A percentile compares a stretch with the other conserved stretches of the same genome.
phyloP scores from a whole-genome alignment of 2,113 vertebrate species.

The Thamnaconus septentrionalis region DNA sequence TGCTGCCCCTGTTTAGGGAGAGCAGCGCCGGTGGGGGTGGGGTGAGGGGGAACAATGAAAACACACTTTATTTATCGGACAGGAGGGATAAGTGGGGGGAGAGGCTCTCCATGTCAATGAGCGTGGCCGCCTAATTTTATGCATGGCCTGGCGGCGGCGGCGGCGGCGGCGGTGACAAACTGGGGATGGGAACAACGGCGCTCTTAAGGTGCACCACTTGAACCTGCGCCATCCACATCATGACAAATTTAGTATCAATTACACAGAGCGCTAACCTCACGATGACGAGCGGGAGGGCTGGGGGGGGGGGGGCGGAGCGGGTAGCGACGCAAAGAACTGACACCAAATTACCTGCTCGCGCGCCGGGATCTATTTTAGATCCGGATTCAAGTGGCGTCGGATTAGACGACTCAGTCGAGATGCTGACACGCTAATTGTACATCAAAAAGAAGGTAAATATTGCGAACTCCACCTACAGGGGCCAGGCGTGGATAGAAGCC shows the following conservation, averaged over 20 bases:
- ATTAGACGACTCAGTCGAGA: constrained; percentile 58
- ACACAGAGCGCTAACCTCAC: constrained; percentile 67
- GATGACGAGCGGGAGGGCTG: constrained; percentile 56
- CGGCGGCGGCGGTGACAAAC: constrained; percentile 47
- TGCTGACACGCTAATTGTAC: constrained; percentile 60
- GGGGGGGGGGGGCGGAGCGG: constrained; percentile 21
- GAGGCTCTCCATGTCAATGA: constrained; percentile 60
- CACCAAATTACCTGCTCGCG: constrained; percentile 61
- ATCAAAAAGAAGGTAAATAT: constrained; percentile 55
- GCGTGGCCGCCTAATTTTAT: constrained; percentile 57
- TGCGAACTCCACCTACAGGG: constrained; percentile 36
- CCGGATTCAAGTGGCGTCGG: constrained; percentile 48
- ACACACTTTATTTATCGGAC: constrained; percentile 61
- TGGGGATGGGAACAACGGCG: constrained; percentile 38
- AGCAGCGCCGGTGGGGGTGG: constrained; percentile 17
- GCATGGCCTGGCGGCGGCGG: constrained; percentile 55
- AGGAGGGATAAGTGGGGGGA: constrained; percentile 32
- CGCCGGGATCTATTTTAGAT: constrained; percentile 64
- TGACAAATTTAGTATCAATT: constrained; percentile 74
- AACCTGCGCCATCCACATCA: constrained; percentile 65
- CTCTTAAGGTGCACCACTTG: constrained; percentile 60
- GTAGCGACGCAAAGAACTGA: constrained; percentile 55
- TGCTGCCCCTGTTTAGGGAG: background rate
- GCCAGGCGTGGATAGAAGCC: background rate
- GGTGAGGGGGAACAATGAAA: constrained; percentile 57